phyloP scores from a whole-genome alignment of 2,113 vertebrate species.

The Ondatra zibethicus region DNA sequence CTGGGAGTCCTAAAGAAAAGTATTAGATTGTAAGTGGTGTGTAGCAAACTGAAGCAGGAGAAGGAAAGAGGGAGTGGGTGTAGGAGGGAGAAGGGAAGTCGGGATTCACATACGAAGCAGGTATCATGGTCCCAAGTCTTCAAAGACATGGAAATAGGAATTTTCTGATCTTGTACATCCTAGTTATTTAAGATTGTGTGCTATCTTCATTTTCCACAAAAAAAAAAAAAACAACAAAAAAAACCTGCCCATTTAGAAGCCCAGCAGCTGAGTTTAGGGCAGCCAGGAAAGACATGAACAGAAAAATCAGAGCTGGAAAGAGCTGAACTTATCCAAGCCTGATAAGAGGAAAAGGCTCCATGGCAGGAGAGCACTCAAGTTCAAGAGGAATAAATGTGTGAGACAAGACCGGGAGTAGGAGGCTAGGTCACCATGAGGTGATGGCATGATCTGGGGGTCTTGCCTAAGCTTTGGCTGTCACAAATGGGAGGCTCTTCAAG shows the following conservation, averaged over 20 bases:
- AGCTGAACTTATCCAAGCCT: not conserved
- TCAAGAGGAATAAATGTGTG: not conserved
- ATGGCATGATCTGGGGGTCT: not conserved
- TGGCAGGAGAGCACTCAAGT: not conserved
- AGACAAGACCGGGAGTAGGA: not conserved
- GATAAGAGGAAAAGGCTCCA: not conserved
- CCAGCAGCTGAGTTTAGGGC: not conserved
- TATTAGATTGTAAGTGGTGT: not conserved
- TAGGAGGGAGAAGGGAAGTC: not conserved
- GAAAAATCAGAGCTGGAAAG: not conserved
- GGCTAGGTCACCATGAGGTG: not conserved
- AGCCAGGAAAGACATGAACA: not conserved
- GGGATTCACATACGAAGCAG: not conserved
- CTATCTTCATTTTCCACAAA: not conserved
- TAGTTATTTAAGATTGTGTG: not conserved
- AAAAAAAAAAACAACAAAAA: not conserved
- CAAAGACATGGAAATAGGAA: not conserved
- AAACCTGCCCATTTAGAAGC: not conserved
- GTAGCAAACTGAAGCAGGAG: not conserved
- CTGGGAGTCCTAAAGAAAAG: not conserved
- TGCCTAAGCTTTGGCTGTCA: not conserved
- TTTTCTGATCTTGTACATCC: not conserved
- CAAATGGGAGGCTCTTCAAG: not conserved
- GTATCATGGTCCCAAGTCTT: not conserved
- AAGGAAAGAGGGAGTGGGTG: not conserved